Base-by-base conservation (phyloP, 2,888 invertebrate species). In the Hesperia comma region DNA sequence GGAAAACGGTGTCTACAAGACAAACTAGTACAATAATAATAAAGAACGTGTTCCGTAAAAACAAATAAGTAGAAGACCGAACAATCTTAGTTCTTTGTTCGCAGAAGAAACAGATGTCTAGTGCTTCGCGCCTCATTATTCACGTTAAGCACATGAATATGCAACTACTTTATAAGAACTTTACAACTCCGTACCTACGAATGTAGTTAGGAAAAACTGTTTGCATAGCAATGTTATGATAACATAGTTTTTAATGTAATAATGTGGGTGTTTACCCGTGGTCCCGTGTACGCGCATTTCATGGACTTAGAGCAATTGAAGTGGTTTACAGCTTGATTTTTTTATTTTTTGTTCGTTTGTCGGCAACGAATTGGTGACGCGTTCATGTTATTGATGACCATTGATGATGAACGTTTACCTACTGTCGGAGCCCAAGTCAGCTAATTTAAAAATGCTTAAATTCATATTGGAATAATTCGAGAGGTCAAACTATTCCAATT, bases 141-240 rank as follows among this genome's bases (percentile, higher is more conserved):
- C 54, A 43, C 32, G 43, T 41, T 54, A 54, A 51, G 21, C 54
- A 41, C 43, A 55, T 62, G 41, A 32, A 62, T 62, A 32, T 43
- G n/a, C 54, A 62, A 19, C 41, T 41, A 53, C 54, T 63, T 54
- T 41, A 43, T 32, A 55, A 43, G 58, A n/a, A 63, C 33, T 55
- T 55, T 33, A 63, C 54, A 32, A 63, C 54, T 62, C 53, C 54
- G n/a, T 53, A 61, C 53, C 10, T 41, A 54, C 41, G n/a, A 62
- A 15, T 54, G 32, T n/a, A 63, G 33, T 33, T 33, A 63, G 32
- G 15, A 55, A 63, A 55, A 43, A 55, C 43, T 33, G 49, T 60
- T 32, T 32, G 43, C 2, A 26, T 55, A 54, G 17, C 43, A 12
- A 51, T 51, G n/a, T 26, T 51, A 51, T 6, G 51, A 21, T 51